Evolutionary conservation across 2,888 invertebrate species (phyloP).

Genomic region (Bhutanitis thaidina): DNA sequence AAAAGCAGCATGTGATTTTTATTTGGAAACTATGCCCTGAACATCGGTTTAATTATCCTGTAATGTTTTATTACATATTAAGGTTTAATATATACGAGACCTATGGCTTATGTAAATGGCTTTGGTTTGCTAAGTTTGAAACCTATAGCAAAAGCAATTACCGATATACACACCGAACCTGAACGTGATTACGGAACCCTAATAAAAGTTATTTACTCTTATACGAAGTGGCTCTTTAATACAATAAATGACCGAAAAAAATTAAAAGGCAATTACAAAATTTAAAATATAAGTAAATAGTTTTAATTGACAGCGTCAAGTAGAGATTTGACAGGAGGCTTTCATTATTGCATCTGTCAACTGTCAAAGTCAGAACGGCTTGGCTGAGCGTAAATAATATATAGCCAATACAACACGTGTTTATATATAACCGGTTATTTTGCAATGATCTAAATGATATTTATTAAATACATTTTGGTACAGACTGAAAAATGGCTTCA

Average conservation of each 20-base stretch:
- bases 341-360: slow-evolving; percentile 11
- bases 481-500: no score
- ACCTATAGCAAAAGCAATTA: no score
- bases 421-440: background rate
- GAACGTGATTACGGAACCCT: no score
- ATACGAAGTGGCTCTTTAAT: background rate
- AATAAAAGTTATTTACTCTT: no score
- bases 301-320: slow-evolving; percentile 16
- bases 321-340: slow-evolving; percentile 19
- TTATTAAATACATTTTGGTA: slow-evolving; percentile 1
- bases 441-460: background rate
- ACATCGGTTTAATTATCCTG: no score
- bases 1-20: no score
- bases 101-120: no score
- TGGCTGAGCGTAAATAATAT: slow-evolving; percentile 7
- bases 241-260: slow-evolving; percentile 3
- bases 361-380: slow-evolving; percentile 13
- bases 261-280: slow-evolving; percentile 5
- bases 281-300: slow-evolving; percentile 6
- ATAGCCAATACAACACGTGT: background rate
- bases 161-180: no score
- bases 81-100: no score
- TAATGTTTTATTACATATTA: no score
- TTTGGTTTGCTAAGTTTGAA: no score
- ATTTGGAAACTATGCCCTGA: no score